Percentiles rank a stretch among this genome's conserved stretches.
Evolutionary conservation across 2,888 invertebrate species (phyloP).

Genomic region (Piscicola geometra): DNA sequence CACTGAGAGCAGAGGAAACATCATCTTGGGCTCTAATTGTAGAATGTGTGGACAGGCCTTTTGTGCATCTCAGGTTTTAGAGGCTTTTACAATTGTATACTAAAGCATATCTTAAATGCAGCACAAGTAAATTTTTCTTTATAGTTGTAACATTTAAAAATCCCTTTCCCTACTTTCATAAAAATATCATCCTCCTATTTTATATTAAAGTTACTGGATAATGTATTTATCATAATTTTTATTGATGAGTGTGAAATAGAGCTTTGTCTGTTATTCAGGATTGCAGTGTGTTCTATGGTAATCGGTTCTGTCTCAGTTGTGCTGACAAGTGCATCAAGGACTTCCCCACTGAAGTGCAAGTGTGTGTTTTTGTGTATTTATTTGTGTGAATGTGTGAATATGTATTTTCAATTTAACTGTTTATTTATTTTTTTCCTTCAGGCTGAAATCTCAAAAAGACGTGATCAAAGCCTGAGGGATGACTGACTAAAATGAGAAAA

Average conservation of each 20-base stretch:
- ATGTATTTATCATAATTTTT: background rate
- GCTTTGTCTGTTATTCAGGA: slow-evolving; percentile 14
- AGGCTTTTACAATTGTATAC: background rate
- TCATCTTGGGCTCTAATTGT: slow-evolving; percentile 22
- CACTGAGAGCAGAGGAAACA: slow-evolving; percentile 16
- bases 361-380: background rate
- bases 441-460: slow-evolving; percentile 1
- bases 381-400: background rate
- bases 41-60: background rate
- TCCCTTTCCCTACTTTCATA: too few species aligned
- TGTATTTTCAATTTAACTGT: background rate
- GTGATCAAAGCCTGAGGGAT: background rate
- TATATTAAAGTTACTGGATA: too few species aligned
- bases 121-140: too few species aligned
- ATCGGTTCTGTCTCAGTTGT: slow-evolving; percentile 17
- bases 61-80: slow-evolving; percentile 20
- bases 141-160: too few species aligned
- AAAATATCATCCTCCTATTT: too few species aligned
- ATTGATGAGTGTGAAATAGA: background rate
- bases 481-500: too few species aligned
- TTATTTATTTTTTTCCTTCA: background rate
- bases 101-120: too few species aligned
- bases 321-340: background rate
- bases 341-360: slow-evolving; percentile 27
- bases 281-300: slow-evolving; percentile 26